Base-by-base conservation (phyloP, 2,797 vertebrate genomes). In the Numenius phaeopus region DNA sequence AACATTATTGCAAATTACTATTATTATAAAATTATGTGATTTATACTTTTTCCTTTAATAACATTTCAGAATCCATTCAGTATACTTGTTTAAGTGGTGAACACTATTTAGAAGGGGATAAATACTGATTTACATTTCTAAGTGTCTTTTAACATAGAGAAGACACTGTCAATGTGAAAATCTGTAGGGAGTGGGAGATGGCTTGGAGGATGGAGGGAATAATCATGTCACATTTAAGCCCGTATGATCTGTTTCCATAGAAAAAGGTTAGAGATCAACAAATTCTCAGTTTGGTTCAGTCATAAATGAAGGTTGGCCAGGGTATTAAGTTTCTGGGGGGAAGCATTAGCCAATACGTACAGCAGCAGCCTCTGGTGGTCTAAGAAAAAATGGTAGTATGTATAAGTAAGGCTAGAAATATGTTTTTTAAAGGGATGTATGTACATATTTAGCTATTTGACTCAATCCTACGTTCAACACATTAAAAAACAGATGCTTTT, bases 401-500 rank as follows among this genome's bases (percentile, higher is more conserved):
- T 87, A 7, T 94, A 97, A 93, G 83, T 82, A 95, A 78, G 92
- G 61, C 92, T 30, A 40, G 71, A 97, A 98, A 96, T 94, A 97
- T 54, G 79, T 46, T 97, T 97, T 98, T 97, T 57, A 66, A 94
- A 96, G 92, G 92, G 83, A 98, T 93, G 90, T 93, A 96, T 95
- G 93, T 97, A 97, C 94, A 97, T 98, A 98, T 97, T 98, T 97
- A 98, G 96, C 94, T 96, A 97, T 97, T 98, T 98, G 97, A 98
- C 89, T 97, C 92, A 97, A 57, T 97, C 95, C 65, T 95, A 90
- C 93, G 90, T 89, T 87, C 97, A 98, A 97, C 90, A 97, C 94
- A 95, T 97, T 97, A 98, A 97, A 97, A 98, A 97, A 54, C 98
- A 98, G 96, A 98, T 98, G 97, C 97, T 97, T 96, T 98, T 90